Percentiles rank a stretch among this genome's conserved stretches.
phyloP scores from a whole-genome alignment of 1,140 invertebrate species.

The Ceratosolen solmsi region DNA sequence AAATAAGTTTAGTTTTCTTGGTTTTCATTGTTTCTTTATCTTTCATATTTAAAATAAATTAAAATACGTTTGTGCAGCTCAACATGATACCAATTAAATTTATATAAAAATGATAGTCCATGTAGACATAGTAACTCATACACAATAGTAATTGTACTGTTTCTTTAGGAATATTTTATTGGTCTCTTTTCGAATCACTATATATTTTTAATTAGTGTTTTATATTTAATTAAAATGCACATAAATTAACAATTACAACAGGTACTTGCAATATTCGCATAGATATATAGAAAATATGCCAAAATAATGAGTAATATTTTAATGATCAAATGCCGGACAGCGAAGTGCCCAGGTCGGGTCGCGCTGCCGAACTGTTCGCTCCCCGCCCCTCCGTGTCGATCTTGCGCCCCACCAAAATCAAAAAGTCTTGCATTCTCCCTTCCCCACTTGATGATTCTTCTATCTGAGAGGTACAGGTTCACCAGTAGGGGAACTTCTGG shows the following conservation, averaged over 20 bases:
- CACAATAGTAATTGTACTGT: not conserved
- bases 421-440: slow-evolving; percentile 31
- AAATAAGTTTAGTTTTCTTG: slow-evolving; percentile 17
- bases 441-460: slow-evolving; percentile 50
- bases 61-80: not conserved
- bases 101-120: not conserved
- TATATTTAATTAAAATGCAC: not conserved
- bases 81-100: not conserved
- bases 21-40: slow-evolving; percentile 7
- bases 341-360: slow-evolving; percentile 74
- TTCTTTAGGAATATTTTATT: not conserved
- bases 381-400: slow-evolving; percentile 68
- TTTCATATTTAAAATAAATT: not conserved
- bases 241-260: slow-evolving; percentile 22
- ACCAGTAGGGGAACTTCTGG: slow-evolving; percentile 47
- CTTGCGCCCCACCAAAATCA: slow-evolving; percentile 56
- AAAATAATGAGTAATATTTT: slow-evolving; percentile 68
- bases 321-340: slow-evolving; percentile 73
- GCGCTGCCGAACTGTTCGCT: slow-evolving; percentile 73
- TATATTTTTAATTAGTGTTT: not conserved
- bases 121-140: not conserved
- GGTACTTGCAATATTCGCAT: slow-evolving; percentile 6
- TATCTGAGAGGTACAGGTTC: slow-evolving; percentile 40
- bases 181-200: not conserved
- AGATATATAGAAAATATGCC: slow-evolving; percentile 18